Base-by-base conservation (phyloP, 2,797 vertebrate genomes). In the Benthosema pterotum region DNA sequence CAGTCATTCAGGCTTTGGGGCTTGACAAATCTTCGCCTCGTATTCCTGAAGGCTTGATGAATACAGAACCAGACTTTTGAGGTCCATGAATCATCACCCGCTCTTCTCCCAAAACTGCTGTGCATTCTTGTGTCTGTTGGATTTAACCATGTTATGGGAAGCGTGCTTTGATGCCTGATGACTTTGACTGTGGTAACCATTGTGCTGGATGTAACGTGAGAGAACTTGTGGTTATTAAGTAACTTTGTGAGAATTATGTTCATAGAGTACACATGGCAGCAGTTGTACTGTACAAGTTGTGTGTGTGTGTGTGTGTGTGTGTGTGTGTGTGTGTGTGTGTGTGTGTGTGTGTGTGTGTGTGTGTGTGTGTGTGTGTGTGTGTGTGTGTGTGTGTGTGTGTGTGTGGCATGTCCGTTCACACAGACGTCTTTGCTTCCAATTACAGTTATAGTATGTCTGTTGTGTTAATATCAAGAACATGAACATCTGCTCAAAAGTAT, bases 181-280 rank as follows among this genome's bases (percentile, higher is more conserved):
- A 61, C 47, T 70, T 65, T 72, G 54, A 72, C 56, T 57, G 32
- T 38, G 32, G 78, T 61, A 75, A 50, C 25, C 54, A 16, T 47
- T 55, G 57, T 7, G 22, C 54, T 52, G 55, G 58, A 69, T 65
- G 72, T 69, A 69, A 72, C 1, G 50, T 61, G 65, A 80, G 59
- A 52, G 42, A 70, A 16, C 53, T 69, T 83, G 74, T 59, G 72
- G 83, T 78, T 68, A 45, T 48, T 62, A 60, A 78, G 61, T 71
- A 71, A 73, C 59, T 15, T 57, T 14, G 38, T 38, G 72, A 64
- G 68, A 85, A 80, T 74, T 56, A 64, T 70, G 53, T 75, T 59
- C 25, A 69, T 83, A 54, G 25, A 17, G 71, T 60, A 71, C 71
- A 83, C 69, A 72, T 78, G 64, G 75, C 32, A 38, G 32, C 8